phyloP scores from a whole-genome alignment of 2,888 invertebrate species.

The Agonopterix arenella region DNA sequence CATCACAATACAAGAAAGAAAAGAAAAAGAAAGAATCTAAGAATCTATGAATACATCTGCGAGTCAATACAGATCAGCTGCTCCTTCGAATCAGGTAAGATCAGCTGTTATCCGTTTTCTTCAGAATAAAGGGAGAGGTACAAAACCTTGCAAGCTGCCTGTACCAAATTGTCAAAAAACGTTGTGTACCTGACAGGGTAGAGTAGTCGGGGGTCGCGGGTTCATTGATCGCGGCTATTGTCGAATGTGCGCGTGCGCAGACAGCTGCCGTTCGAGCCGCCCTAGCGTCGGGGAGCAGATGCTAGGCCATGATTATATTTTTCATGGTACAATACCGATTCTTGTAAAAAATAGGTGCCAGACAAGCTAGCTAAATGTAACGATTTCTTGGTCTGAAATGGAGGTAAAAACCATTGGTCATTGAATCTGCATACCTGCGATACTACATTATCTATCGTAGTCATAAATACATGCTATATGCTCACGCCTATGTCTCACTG shows the following conservation, averaged over 20 bases:
- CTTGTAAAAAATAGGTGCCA: too few relatives aligned
- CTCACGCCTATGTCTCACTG: too few relatives aligned
- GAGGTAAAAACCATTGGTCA: too few relatives aligned
- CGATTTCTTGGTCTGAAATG: too few relatives aligned
- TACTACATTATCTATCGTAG: too few relatives aligned
- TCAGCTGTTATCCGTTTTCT: neutral
- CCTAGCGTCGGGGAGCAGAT: conserved; percentile 53
- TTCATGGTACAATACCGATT: conserved; percentile 6
- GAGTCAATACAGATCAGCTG: neutral
- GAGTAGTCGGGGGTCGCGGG: conserved; percentile 45
- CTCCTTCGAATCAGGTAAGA: neutral
- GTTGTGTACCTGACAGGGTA: conserved; percentile 35
- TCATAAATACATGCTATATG: too few relatives aligned
- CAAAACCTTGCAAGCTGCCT: conserved; percentile 3
- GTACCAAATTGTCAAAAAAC: conserved; percentile 22
- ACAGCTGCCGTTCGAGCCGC: conserved; percentile 57
- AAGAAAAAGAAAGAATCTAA: too few relatives aligned
- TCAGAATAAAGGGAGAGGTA: conserved; percentile 3
- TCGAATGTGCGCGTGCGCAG: conserved; percentile 61
- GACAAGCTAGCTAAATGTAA: too few relatives aligned
- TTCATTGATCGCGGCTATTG: conserved; percentile 70
- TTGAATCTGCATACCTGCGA: too few relatives aligned
- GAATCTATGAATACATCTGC: too few relatives aligned
- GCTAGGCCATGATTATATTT: conserved; percentile 25
- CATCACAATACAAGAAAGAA: too few relatives aligned